phyloP scores from a whole-genome alignment of 2,797 vertebrate genomes.

The Betta splendens region DNA sequence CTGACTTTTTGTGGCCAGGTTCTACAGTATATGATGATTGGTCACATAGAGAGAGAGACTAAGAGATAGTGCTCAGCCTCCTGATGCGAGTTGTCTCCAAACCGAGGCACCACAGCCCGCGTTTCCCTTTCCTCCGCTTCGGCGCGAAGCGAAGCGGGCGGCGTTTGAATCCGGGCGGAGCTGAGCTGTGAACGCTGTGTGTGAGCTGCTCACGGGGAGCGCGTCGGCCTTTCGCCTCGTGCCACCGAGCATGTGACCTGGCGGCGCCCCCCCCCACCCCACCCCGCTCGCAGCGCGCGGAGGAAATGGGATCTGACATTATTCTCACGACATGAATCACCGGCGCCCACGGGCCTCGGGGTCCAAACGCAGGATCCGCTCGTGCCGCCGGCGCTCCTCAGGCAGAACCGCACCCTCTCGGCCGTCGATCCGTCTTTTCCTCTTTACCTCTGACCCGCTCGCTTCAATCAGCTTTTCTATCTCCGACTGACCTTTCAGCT shows the following conservation, averaged over 20 bases:
- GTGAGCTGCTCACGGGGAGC: slow-evolving; percentile 38
- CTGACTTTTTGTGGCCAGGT: not conserved
- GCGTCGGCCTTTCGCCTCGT: slow-evolving; percentile 40
- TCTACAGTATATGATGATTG: not conserved
- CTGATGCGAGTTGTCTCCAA: slow-evolving; percentile 23
- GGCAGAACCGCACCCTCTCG: slow-evolving; percentile 32
- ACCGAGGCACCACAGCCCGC: slow-evolving; percentile 11
- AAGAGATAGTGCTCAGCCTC: slow-evolving; percentile 1
- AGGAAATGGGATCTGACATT: slow-evolving; percentile 41
- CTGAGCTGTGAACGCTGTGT: slow-evolving; percentile 50
- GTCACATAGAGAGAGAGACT: not conserved
- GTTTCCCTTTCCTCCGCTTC: slow-evolving; percentile 31
- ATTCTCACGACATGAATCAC: slow-evolving; percentile 42
- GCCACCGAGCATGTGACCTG: slow-evolving; percentile 51
- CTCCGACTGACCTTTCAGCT: slow-evolving; percentile 75
- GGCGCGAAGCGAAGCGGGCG: slow-evolving; percentile 7
- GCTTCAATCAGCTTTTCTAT: slow-evolving; percentile 72
- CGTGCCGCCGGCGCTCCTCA: slow-evolving; percentile 28
- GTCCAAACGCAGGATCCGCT: slow-evolving; percentile 24
- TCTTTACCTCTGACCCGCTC: slow-evolving; percentile 76
- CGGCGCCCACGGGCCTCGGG: slow-evolving; percentile 52
- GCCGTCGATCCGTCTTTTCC: slow-evolving; percentile 69
- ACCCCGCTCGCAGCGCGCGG: slow-evolving; percentile 40
- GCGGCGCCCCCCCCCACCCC: slow-evolving; percentile 38
- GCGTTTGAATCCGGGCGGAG: not conserved